Conservation (phyloP, 2,888 invertebrate genomes). For the Elegia similella region DNA sequence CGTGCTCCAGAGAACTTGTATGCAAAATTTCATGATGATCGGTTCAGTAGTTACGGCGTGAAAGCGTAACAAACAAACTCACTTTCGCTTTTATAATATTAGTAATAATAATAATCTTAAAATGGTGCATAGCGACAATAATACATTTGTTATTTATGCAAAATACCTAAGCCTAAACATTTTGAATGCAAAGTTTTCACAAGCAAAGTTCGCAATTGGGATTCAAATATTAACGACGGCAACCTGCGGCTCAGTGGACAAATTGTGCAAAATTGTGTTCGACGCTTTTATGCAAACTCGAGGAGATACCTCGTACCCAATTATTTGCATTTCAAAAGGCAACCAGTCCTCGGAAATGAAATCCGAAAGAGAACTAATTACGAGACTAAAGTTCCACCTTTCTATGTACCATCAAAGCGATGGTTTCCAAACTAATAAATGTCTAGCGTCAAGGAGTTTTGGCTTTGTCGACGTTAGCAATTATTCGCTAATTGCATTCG, state of each 20-base stretch:
- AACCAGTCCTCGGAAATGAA: constrained; percentile 35
- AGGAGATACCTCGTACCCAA: constrained; percentile 31
- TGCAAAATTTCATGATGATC: too few species aligned
- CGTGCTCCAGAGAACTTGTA: too few species aligned
- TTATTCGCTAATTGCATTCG: not conserved
- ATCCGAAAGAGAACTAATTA: constrained; percentile 54
- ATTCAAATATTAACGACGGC: constrained; percentile 24
- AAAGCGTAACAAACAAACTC: too few species aligned
- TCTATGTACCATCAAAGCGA: constrained; percentile 28
- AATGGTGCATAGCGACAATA: not conserved
- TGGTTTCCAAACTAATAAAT: constrained; percentile 31
- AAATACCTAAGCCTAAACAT: not conserved
- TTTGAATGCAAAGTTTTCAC: not conserved
- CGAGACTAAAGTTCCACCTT: constrained; percentile 38
- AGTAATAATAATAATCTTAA: too few species aligned
- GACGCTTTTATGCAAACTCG: constrained; percentile 31
- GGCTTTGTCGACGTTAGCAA: not conserved
- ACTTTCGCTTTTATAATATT: too few species aligned
- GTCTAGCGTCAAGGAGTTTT: constrained; percentile 10
- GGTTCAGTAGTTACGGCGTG: too few species aligned
- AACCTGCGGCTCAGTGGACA: constrained; percentile 25
- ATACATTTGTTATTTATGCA: not conserved
- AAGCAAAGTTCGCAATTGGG: constrained; percentile 8
- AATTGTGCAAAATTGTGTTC: constrained; percentile 31
- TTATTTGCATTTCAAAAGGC: constrained; percentile 56